A percentile compares a stretch with the other conserved stretches of the same genome.
phyloP scores from a whole-genome alignment of 2,888 invertebrate species.

The Amaurobius ferox region DNA sequence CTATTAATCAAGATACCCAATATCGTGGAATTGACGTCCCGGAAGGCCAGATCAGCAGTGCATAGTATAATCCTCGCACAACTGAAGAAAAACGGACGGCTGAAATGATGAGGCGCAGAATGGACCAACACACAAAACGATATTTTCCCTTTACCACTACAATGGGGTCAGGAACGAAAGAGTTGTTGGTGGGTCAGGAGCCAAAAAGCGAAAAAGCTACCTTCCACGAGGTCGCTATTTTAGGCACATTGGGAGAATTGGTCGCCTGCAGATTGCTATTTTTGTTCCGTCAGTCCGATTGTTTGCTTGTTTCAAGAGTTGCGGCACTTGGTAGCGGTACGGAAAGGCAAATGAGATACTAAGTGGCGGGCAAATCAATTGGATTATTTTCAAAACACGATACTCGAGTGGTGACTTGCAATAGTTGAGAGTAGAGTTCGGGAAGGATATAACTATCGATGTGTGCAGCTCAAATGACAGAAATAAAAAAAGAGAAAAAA shows the following conservation, averaged over 20 bases:
- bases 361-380: no score
- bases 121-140: not conserved
- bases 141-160: not conserved
- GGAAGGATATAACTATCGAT: no score
- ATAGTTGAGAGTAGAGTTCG: no score
- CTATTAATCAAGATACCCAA: not conserved
- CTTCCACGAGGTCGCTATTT: conserved; percentile 52
- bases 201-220: conserved; percentile 64
- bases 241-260: conserved; percentile 42
- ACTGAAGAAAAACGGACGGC: no score
- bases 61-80: no score
- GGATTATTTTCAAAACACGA: no score
- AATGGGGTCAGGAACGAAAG: conserved; percentile 55
- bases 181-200: conserved; percentile 66
- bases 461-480: no score
- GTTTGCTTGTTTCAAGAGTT: not conserved
- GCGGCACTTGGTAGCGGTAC: not conserved
- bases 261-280: conserved; percentile 50
- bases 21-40: not conserved
- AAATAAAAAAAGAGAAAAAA: no score
- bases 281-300: not conserved
- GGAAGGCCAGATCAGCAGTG: not conserved
- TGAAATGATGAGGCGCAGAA: not conserved
- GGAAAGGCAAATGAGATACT: no score
- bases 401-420: no score